Evolutionary conservation across 2,888 invertebrate species (phyloP), one percentile per base, ranked within the genome.

Genomic region (Phlogophora meticulosa): DNA sequence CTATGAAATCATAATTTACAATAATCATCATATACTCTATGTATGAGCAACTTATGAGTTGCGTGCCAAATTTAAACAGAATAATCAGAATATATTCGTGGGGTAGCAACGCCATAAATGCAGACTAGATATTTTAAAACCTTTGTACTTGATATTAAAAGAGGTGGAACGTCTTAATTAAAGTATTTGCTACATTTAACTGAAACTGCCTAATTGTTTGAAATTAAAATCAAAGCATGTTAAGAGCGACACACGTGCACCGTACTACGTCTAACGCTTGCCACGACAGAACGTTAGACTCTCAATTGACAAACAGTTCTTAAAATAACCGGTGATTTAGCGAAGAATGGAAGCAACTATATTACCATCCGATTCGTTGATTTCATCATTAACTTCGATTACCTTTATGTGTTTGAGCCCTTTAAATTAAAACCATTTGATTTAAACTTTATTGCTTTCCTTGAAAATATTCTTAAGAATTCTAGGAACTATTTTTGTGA

Each of bases 1-100:
- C 61, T 64, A 68, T 71, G 72, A 61, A 81, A 81, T 79, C 63
- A 67, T 81, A 73, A 82, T 76, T 76, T 60, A 81, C 72, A 76
- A 75, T 66, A 76, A 67, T 66, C 51, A 62, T 38, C 36, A 52
- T 70, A 45, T 66, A 60, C 66, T 40, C 20, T 51, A 32, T 45
- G 22, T 51, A 40, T 32, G 43, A 56, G 15, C 24, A 46, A 43
- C 46, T 46, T 62, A 75, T 34, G 53, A 20, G 46, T 38, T 48
- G 62, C 24, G 45, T 70, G 80, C 61, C 58, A 70, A 78, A 76
- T 66, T 46, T 32, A 24, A 60, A 65, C 51, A 40, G 22, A 75
- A 42, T 58, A 43, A 57, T 46, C 10, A 17, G 43, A 17, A 55
- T 60, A 10, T 24, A 40, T 24, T 51, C 17, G 2, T 38, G 32